Evolutionary conservation across 2,113 vertebrate species (phyloP), one percentile per base, ranked within the genome.

Genomic region (Trogon melanurus): DNA sequence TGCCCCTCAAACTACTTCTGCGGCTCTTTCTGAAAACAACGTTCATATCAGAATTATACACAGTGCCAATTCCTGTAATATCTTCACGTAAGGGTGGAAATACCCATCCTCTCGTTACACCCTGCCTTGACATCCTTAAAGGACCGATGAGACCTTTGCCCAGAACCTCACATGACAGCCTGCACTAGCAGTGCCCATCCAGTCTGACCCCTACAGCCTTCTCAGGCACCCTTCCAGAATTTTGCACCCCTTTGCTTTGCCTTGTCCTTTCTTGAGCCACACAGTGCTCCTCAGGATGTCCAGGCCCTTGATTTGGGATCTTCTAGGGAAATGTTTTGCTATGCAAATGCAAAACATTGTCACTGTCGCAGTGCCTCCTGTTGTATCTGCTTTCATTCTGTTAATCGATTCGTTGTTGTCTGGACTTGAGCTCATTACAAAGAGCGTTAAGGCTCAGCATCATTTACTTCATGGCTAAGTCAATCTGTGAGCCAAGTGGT

Each of bases 351-450:
- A 88, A 71, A 93, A 50, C 70, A 14, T 48, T 27, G 62, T 44
- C 75, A 64, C 34, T 91, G 69, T 27, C 19, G 2, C 10, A 41
- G 61, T 51, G 57, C 66, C 89, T 92, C 79, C 93, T 51, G 54
- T 87, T 64, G 62, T 82, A 94, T 82, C 75, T 80, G 64, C 85
- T 86, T 91, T 51, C 85, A 54, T 93, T 34, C 65, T 13, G 56
- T 60, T 94, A 91, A 95, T 79, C 75, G 88, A 89, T 91, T 93
- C 16, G 25, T 73, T 91, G 85, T 66, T 93, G 93, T 96, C 94
- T 91, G 85, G 95, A 91, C 92, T 80, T 50, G 69, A 95, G 83
- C 91, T 96, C 83, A 69, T 96, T 91, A 96, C 61, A 57, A 93
- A 85, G 45, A 85, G 74, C 53, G 79, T 81, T 92, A 82, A 80